Evolutionary conservation across 1,140 invertebrate species (phyloP).

Genomic region (Coenobita brevimanus): DNA sequence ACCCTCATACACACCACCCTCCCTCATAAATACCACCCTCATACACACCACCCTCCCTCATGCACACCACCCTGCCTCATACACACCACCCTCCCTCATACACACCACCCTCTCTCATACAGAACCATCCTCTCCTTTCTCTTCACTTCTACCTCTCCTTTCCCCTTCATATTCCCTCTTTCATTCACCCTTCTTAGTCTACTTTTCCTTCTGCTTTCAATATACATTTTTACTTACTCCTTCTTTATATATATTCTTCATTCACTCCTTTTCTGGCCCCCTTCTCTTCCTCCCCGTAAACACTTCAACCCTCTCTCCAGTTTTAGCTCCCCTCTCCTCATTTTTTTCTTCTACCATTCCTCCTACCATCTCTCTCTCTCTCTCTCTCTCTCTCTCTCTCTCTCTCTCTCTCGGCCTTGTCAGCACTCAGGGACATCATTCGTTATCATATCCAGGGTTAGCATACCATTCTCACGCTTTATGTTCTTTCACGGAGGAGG

Average conservation of each 20-base stretch:
- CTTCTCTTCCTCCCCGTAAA: neutral
- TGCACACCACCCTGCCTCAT: no score
- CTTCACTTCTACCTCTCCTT: neutral
- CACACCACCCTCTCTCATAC: no score
- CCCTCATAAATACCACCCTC: no score
- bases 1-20: no score
- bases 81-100: no score
- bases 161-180: neutral
- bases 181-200: neutral
- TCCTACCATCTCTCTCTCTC: neutral
- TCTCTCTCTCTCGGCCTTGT: neutral
- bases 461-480: no score
- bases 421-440: no score
- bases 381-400: neutral
- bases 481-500: no score
- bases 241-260: neutral
- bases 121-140: neutral
- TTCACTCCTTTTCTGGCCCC: neutral
- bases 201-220: neutral
- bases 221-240: neutral
- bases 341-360: neutral
- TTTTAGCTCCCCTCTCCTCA: neutral
- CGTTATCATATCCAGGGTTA: no score
- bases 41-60: no score
- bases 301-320: neutral